These are phyloP conservation scores for Ischnura elegans DNA, from an alignment of 2,888 invertebrate species.

Conservation along the genomic window DNA sequence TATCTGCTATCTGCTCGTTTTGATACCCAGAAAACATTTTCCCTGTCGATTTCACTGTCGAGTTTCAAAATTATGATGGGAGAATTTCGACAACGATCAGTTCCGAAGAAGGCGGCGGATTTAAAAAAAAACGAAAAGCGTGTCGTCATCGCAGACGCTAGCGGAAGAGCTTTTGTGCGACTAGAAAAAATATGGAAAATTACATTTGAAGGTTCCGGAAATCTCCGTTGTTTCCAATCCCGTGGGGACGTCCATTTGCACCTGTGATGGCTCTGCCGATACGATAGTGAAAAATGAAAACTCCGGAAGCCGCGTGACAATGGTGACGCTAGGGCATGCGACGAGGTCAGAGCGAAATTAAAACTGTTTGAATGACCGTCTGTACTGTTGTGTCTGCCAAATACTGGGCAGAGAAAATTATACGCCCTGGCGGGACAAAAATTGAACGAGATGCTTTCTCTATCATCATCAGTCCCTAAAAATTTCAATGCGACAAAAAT, in stretches of 20 bases:
- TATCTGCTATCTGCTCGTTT: too few relatives aligned
- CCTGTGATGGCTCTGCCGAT: neutral
- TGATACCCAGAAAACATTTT: too few relatives aligned
- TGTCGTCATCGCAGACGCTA: neutral
- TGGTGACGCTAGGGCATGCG: neutral
- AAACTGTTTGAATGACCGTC: neutral
- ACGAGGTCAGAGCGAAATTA: neutral
- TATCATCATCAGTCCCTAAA: too few relatives aligned
- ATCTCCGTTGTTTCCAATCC: neutral
- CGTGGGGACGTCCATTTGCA: neutral
- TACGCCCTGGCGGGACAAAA: too few relatives aligned
- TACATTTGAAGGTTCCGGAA: neutral
- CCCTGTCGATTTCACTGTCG: too few relatives aligned
- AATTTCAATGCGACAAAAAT: too few relatives aligned
- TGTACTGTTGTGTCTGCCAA: neutral
- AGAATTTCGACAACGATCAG: neutral
- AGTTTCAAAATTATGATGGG: constrained; percentile 12
- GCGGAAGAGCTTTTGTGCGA: neutral
- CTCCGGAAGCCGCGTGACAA: constrained; percentile 1
- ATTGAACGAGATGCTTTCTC: too few relatives aligned
- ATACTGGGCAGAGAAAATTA: neutral
- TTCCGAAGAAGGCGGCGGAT: neutral
- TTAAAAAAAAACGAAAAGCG: neutral
- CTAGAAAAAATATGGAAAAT: neutral
- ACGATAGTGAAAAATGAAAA: neutral